Conservation (phyloP, 2,797 vertebrate species). For the Mormyrops attenuatus region DNA sequence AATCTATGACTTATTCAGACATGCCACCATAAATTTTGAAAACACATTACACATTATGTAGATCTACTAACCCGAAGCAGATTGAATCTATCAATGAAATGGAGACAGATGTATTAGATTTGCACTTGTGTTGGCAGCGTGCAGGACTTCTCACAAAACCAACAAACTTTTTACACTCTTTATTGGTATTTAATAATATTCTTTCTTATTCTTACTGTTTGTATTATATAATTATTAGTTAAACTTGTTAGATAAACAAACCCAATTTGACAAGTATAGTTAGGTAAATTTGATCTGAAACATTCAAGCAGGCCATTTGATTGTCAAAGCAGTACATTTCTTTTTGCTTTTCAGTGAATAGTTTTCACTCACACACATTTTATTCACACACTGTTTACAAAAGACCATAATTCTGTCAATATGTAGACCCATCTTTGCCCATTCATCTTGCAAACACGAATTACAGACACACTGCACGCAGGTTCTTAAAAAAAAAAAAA, state of each 20-base stretch:
- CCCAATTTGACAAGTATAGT: not conserved
- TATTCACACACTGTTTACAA: not conserved
- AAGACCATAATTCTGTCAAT: not conserved
- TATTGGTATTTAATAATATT: not conserved
- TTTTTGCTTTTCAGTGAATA: not conserved
- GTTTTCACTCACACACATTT: not conserved
- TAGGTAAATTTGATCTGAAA: not conserved
- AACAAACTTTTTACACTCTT: not conserved
- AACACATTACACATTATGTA: not conserved
- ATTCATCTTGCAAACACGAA: not conserved
- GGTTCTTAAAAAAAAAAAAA: not conserved
- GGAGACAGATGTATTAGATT: not conserved
- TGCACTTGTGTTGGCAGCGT: not conserved
- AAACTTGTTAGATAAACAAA: not conserved
- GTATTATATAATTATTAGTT: not conserved
- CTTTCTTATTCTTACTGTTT: not conserved
- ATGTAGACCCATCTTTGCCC: not conserved
- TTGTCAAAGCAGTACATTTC: not conserved
- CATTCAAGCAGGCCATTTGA: not conserved
- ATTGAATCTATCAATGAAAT: constrained; percentile 3
- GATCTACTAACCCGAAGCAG: not conserved
- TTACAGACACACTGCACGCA: not conserved
- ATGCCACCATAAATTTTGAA: not conserved
- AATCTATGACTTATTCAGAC: not conserved
- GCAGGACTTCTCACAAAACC: not conserved